Evolutionary conservation across 2,888 invertebrate species (phyloP).

Genomic region (Spisula subtruncata): DNA sequence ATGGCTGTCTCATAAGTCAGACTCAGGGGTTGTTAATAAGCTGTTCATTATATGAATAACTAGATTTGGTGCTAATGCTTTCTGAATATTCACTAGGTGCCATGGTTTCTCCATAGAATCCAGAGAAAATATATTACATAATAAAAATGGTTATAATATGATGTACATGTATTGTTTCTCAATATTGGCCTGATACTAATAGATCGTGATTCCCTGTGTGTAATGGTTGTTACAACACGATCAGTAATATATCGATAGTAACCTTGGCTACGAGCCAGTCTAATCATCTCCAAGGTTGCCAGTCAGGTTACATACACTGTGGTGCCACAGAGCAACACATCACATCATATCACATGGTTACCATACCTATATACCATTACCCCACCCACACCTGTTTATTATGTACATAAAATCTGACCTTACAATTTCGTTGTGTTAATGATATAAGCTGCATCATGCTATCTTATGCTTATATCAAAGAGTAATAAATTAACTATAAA

Average conservation of each 20-base stretch:
- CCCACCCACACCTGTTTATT: constrained; percentile 31
- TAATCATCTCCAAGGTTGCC: neutral
- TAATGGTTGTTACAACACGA: neutral
- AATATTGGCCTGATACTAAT: neutral
- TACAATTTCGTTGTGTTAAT: neutral
- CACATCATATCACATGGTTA: neutral
- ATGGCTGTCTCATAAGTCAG: too few relatives aligned
- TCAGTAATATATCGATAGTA: neutral
- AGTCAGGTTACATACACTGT: neutral
- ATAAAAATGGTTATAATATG: neutral
- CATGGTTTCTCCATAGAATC: too few relatives aligned
- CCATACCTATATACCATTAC: neutral
- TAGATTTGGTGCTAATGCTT: too few relatives aligned
- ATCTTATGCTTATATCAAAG: neutral
- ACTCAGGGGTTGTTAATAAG: too few relatives aligned
- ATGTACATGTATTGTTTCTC: neutral
- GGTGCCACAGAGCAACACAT: too few relatives aligned
- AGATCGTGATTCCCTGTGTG: neutral
- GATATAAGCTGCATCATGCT: constrained; percentile 3
- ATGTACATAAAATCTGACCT: neutral
- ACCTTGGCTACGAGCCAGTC: constrained; percentile 2
- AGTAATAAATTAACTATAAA: too few relatives aligned
- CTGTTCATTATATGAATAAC: too few relatives aligned
- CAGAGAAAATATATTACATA: too few relatives aligned
- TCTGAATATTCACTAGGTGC: too few relatives aligned